Conservation (phyloP, 2,888 invertebrate species). For the Pollenia amentaria region DNA sequence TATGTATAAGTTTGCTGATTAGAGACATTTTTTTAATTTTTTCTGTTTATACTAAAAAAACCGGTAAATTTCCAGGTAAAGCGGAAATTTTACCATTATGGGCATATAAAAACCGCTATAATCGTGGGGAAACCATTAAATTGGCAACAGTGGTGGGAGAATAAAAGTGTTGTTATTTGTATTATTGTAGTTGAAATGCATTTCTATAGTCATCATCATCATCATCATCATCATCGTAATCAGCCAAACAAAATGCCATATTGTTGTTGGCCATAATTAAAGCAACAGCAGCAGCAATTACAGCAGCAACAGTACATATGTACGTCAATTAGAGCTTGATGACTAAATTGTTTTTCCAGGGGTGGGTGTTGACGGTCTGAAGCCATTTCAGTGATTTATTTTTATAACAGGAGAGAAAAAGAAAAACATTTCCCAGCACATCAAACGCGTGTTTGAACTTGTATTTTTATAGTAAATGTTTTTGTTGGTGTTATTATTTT, state of each 20-base stretch:
- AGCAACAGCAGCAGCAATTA: neutral
- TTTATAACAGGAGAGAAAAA: neutral
- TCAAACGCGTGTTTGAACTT: neutral
- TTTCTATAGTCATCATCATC: conserved; percentile 1
- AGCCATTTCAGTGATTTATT: conserved; percentile 17
- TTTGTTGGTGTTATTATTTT: conserved; percentile 14
- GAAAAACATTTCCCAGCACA: neutral
- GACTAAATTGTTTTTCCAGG: conserved; percentile 52
- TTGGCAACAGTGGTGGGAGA: no score
- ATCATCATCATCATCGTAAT: neutral
- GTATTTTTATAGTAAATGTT: conserved; percentile 7
- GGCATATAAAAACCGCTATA: no score
- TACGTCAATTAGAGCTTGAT: conserved; percentile 68
- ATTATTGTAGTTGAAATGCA: neutral
- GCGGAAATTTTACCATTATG: no score
- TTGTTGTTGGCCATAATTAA: neutral
- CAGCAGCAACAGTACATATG: conserved; percentile 18
- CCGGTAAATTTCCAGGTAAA: no score
- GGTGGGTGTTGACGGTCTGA: neutral
- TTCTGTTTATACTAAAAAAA: no score
- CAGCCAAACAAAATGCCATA: conserved; percentile 19
- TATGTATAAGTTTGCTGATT: no score
- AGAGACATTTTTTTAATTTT: no score
- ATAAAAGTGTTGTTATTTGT: neutral
- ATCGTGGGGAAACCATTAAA: no score